phyloP scores from a whole-genome alignment of 2,113 vertebrate genomes.

The Agapornis roseicollis region DNA sequence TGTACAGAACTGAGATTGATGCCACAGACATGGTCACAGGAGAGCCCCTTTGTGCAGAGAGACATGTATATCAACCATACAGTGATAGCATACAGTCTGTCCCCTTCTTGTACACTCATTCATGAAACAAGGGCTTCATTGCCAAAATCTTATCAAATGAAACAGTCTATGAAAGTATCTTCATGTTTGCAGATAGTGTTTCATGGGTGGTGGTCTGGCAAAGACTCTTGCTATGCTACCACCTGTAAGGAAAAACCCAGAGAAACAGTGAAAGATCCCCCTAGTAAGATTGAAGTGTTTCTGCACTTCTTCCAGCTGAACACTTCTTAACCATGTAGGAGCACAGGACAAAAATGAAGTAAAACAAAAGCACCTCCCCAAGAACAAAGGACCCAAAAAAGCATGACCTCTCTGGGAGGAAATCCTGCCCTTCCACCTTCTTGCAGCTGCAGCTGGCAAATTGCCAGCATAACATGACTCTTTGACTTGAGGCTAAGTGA shows the following conservation, averaged over 20 bases:
- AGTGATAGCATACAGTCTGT: neutral
- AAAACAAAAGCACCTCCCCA: neutral
- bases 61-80: neutral
- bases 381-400: slow-evolving; percentile 58
- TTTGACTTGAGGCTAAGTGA: slow-evolving; percentile 1
- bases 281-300: neutral
- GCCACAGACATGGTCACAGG: neutral
- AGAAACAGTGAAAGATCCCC: neutral
- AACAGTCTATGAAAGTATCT: neutral
- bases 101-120: neutral
- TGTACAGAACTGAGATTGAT: neutral
- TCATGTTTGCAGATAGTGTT: neutral
- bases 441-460: slow-evolving; percentile 55
- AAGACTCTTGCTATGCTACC: neutral
- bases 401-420: slow-evolving; percentile 54
- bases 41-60: neutral
- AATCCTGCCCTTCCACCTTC: slow-evolving; percentile 62
- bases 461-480: slow-evolving; percentile 33
- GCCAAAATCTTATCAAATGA: neutral
- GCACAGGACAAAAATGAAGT: neutral
- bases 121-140: neutral
- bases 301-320: neutral
- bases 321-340: neutral
- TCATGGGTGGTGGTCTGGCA: neutral
- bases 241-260: neutral